phyloP scores from a whole-genome alignment of 2,888 invertebrate species.

The Entomobrya multifasciata region DNA sequence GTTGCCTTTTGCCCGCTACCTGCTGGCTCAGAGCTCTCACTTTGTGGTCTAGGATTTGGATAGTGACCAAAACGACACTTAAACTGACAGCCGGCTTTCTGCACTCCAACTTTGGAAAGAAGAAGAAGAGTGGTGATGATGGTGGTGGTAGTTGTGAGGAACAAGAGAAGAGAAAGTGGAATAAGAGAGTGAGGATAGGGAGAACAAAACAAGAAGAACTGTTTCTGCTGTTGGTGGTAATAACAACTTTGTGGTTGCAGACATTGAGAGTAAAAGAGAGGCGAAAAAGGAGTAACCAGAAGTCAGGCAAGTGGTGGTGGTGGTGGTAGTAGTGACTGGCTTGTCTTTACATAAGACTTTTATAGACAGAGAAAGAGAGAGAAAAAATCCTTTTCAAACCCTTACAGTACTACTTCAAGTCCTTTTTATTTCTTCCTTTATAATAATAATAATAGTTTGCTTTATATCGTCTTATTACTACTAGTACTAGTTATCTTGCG shows the following conservation, averaged over 20 bases:
- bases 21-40: conserved; percentile 69
- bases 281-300: conserved; percentile 65
- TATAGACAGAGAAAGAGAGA: too few relatives aligned
- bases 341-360: too few relatives aligned
- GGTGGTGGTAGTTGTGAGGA: background rate
- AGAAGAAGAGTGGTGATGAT: too few relatives aligned
- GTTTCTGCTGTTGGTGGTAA: conserved; percentile 20
- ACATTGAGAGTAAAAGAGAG: conserved; percentile 28
- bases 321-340: background rate
- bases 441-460: background rate
- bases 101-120: conserved; percentile 61
- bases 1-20: conserved; percentile 69
- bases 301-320: conserved; percentile 61
- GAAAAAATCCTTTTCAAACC: background rate
- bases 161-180: conserved; percentile 33
- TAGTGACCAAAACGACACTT: conserved; percentile 72
- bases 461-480: background rate
- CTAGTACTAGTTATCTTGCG: background rate
- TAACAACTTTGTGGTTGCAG: conserved; percentile 56
- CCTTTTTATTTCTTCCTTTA: background rate
- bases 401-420: background rate
- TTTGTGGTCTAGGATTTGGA: conserved; percentile 70
- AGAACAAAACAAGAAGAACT: conserved; percentile 42
- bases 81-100: conserved; percentile 73
- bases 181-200: conserved; percentile 20